Conservation (phyloP, 2,888 invertebrate genomes). For the Aelia acuminata region DNA sequence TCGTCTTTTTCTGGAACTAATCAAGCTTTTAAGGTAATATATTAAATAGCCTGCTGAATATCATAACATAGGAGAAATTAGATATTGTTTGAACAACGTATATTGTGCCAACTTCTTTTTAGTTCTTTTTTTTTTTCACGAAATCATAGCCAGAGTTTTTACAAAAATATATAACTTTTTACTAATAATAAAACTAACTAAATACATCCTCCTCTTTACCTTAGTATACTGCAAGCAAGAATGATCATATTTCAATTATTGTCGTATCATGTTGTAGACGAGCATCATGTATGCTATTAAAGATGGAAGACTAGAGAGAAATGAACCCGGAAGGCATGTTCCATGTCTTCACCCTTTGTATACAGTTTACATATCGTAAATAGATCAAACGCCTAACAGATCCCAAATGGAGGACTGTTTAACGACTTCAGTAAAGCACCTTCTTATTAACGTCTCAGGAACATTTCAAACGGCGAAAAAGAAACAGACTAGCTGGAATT, state of each 20-base stretch:
- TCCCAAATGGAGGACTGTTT: neutral
- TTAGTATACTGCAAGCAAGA: neutral
- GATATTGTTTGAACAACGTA: too few relatives aligned
- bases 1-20: too few relatives aligned
- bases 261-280: neutral
- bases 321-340: constrained; percentile 40
- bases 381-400: constrained; percentile 34
- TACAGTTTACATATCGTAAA: constrained; percentile 36
- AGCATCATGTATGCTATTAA: neutral
- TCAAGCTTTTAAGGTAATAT: too few relatives aligned
- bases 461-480: neutral
- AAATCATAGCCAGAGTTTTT: too few relatives aligned
- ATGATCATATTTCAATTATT: neutral
- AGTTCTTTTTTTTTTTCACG: too few relatives aligned
- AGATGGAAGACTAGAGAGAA: neutral
- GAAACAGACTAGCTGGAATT: neutral
- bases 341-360: neutral
- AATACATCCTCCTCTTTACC: neutral
- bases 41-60: too few relatives aligned
- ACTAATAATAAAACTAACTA: too few relatives aligned
- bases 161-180: too few relatives aligned
- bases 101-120: too few relatives aligned
- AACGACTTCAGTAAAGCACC: neutral
- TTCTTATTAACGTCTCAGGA: neutral
- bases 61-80: too few relatives aligned